Conservation (phyloP, 2,888 invertebrate genomes). For the Rhingia rostrata region DNA sequence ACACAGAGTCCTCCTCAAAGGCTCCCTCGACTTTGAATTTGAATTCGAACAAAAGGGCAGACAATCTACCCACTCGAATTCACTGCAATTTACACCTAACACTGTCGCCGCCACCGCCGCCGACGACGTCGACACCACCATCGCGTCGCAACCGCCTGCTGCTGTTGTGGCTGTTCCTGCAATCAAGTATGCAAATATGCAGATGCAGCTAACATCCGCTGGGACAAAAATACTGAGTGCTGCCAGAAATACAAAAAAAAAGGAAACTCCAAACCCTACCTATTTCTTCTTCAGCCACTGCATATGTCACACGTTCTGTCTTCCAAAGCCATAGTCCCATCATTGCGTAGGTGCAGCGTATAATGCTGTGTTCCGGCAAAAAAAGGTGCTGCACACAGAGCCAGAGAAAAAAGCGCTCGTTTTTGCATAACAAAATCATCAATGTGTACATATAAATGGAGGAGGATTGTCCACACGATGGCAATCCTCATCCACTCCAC, state of each 20-base stretch:
- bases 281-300: constrained; percentile 22
- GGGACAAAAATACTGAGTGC: constrained; percentile 65
- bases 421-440: constrained; percentile 73
- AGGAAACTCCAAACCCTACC: constrained; percentile 28
- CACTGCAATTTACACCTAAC: constrained; percentile 67
- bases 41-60: constrained; percentile 56
- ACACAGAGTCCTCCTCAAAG: neutral
- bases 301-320: constrained; percentile 71
- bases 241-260: constrained; percentile 8
- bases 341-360: constrained; percentile 67
- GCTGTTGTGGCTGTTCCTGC: constrained; percentile 64
- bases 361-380: constrained; percentile 50
- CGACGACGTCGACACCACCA: constrained; percentile 37
- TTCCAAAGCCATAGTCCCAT: constrained; percentile 22
- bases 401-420: constrained; percentile 20
- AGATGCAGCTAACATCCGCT: constrained; percentile 73
- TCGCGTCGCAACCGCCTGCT: neutral
- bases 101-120: constrained; percentile 39
- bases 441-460: constrained; percentile 61
- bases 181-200: constrained; percentile 75
- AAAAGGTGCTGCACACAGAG: constrained; percentile 32
- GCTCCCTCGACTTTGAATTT: constrained; percentile 23
- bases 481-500: constrained; percentile 26
- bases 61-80: constrained; percentile 55
- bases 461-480: constrained; percentile 53